Evolutionary conservation across 2,113 vertebrate species (phyloP).

Genomic region (Leucosticte australis): DNA sequence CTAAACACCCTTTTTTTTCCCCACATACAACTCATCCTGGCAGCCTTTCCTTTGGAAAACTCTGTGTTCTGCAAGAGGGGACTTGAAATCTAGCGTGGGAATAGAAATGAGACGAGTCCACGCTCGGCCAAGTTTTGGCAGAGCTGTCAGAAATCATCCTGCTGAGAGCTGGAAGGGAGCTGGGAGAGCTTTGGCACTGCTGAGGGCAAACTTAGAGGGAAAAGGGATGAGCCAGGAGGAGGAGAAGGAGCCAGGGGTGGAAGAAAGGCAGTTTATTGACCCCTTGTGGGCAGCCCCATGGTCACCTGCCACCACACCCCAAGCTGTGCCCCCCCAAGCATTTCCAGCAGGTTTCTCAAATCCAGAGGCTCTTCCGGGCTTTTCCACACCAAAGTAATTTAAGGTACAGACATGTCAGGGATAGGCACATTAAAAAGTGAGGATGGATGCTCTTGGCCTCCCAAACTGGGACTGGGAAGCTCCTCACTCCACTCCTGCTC

Average conservation of each 20-base stretch:
- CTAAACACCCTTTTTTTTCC: rapidly evolving
- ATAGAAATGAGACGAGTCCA: neutral
- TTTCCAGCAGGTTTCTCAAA: neutral
- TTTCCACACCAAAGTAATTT: neutral
- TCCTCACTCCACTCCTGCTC: neutral
- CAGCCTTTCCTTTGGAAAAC: neutral
- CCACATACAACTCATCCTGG: neutral
- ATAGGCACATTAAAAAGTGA: neutral
- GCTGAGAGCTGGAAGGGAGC: neutral
- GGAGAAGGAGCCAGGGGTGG: neutral
- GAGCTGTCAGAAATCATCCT: neutral
- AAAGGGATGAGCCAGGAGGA: neutral
- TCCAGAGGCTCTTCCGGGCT: neutral
- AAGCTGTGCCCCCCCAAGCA: neutral
- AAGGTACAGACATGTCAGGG: neutral
- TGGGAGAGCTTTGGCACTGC: neutral
- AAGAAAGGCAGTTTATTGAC: neutral
- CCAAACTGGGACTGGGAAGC: neutral
- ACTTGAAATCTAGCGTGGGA: neutral
- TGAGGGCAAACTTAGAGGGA: neutral
- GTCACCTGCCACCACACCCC: neutral
- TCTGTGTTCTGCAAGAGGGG: neutral
- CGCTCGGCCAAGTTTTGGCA: neutral
- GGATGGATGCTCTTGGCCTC: neutral
- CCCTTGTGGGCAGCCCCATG: rapidly evolving